Conservation (phyloP, 2,797 vertebrate genomes). For the Brotula barbata region DNA sequence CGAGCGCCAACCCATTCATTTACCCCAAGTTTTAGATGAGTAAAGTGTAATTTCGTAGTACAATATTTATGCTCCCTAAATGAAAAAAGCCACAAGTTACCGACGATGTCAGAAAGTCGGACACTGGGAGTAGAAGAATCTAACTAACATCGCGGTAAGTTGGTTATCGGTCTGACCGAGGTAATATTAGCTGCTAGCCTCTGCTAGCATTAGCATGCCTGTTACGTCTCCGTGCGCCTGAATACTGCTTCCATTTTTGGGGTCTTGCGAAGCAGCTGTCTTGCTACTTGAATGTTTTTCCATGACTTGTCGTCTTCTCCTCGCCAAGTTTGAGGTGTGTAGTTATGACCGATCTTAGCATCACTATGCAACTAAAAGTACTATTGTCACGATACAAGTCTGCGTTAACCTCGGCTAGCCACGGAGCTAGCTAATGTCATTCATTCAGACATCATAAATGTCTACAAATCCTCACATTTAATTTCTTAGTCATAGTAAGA, state of each 20-base stretch:
- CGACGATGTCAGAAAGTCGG: slow-evolving; percentile 71
- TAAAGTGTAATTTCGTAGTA: slow-evolving; percentile 7
- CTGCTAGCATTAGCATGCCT: slow-evolving; percentile 45
- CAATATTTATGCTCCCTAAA: slow-evolving; percentile 21
- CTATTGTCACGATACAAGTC: slow-evolving; percentile 10
- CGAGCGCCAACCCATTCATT: slow-evolving; percentile 42
- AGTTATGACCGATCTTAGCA: slow-evolving; percentile 52
- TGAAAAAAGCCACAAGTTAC: slow-evolving; percentile 27
- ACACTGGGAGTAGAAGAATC: slow-evolving; percentile 61
- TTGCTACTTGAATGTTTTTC: slow-evolving; percentile 37
- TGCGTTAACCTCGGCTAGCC: slow-evolving; percentile 47
- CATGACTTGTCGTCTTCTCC: slow-evolving; percentile 19
- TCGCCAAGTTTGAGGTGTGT: slow-evolving; percentile 42
- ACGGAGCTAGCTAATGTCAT: slow-evolving; percentile 30
- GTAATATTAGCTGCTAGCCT: slow-evolving; percentile 51
- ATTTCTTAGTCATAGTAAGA: too few species aligned
- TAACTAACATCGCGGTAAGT: slow-evolving; percentile 73
- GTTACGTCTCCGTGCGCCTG: slow-evolving; percentile 23
- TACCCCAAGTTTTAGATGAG: slow-evolving; percentile 20
- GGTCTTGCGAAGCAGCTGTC: slow-evolving; percentile 45
- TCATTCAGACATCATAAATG: not conserved
- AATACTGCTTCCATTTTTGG: slow-evolving; percentile 68
- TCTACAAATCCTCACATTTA: too few species aligned
- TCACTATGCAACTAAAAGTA: slow-evolving; percentile 60
- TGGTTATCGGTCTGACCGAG: slow-evolving; percentile 25